Conservation (phyloP, 2,888 invertebrate genomes). For the Drosophila paranaensis region DNA sequence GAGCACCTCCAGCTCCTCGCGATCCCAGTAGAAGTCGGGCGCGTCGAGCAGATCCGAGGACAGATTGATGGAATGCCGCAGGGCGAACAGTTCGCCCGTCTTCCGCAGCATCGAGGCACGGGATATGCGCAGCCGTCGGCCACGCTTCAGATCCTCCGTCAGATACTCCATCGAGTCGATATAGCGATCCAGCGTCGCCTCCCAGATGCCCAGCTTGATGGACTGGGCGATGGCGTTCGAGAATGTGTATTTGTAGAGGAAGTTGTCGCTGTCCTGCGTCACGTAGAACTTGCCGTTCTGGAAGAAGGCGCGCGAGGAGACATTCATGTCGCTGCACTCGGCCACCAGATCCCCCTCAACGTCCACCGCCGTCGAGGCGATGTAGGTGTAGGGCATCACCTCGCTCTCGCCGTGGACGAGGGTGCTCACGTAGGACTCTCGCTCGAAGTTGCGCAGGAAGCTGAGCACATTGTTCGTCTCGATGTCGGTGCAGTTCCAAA, state of each 20-base stretch:
- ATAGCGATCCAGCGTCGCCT: conserved; percentile 92
- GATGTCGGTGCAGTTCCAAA: conserved; percentile 95
- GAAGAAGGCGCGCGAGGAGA: conserved; percentile 83
- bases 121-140: conserved; percentile 88
- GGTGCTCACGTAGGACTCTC: conserved; percentile 88
- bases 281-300: conserved; percentile 83
- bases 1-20: conserved; percentile 93
- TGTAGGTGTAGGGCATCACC: conserved; percentile 92
- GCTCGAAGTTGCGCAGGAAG: conserved; percentile 89
- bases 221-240: conserved; percentile 97
- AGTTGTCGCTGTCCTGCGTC: conserved; percentile 86
- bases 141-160: conserved; percentile 91
- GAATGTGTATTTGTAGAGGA: conserved; percentile 95
- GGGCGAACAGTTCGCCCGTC: conserved; percentile 94
- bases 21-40: conserved; percentile 99
- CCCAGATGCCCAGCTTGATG: conserved; percentile 98
- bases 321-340: conserved; percentile 59
- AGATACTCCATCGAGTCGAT: conserved; percentile 93
- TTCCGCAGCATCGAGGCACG: conserved; percentile 88
- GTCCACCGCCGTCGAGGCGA: conserved; percentile 70
- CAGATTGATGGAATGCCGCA: conserved; percentile 95
- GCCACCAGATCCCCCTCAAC: conserved; percentile 84
- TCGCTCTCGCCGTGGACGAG: conserved; percentile 92
- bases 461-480: conserved; percentile 91
- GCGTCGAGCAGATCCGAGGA: conserved; percentile 97